Base-by-base conservation (phyloP, 2,888 invertebrate genomes). In the Margaritifera margaritifera region DNA sequence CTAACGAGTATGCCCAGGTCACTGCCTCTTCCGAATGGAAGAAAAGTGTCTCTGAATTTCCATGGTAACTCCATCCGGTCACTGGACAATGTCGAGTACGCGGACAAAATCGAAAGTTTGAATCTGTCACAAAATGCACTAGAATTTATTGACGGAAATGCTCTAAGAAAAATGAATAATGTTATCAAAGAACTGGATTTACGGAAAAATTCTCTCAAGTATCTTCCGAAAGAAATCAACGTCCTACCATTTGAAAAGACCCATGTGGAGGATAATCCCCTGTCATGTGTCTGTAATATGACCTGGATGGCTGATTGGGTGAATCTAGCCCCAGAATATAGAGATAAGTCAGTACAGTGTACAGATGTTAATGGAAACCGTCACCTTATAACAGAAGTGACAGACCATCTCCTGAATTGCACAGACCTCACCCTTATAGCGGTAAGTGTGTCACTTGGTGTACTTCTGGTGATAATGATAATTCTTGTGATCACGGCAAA, bases 221-320 rank as follows among this genome's bases (percentile, higher is more conserved):
- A 50, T 68, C 19, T 66, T 69, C 64, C 51, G 69, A 60, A 54
- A 71, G 67, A 52, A 80, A 78, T 66, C n/a, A 66, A 15, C 64
- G 75, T 8, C 60, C 72, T 20, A 52, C 55, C 15, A 54, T 80
- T 67, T 55, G 62, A 74, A 52, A 61, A 71, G 42, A 61, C 68
- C 1, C 24, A 51, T 15, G 59, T 74, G 11, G 18, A 57, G n/a
- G 70, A 66, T 18, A 79, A 79, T 54, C 59, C 61, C 1, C 64
- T 79, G 11, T 68, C 60, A 42, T 77, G 79, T 53, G 50, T 60
- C 18, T 77, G 76, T 55, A 70, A 73, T 8, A 77, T 75, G 77
- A 62, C 72, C 0, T 77, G 75, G 76, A 75, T 75, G 79, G 67
- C 54, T 4, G 73, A 68, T 5, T 80, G 80, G 78, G 72, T 80